Base-by-base conservation (phyloP, 1,140 invertebrate genomes). In the Listronotus oregonensis region DNA sequence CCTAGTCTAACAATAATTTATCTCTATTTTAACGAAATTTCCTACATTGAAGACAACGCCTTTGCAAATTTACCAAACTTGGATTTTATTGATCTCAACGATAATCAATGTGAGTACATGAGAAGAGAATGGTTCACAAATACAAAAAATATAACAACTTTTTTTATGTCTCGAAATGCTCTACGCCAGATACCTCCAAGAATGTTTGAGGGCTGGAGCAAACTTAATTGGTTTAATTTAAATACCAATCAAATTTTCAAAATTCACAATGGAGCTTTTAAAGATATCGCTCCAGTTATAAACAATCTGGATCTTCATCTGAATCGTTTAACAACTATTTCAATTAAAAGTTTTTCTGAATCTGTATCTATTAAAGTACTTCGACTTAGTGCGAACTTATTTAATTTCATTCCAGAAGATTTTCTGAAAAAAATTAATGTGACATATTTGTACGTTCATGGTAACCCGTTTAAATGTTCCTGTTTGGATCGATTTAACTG, bases 401-500 rank as follows among this genome's bases (percentile, higher is more conserved):
- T 49, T 10, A 49, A 49, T 49, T 49, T 18, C 12, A 8, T 49
- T 8, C 46, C 46, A 27, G 15, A 17, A 11, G 44, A 49, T 49
- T 60, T n/a, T 14, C 14, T 60, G 18, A 59, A 59, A 43, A 34
- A 32, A 47, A 18, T 14, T 6, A 17, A n/a, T 15, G 39, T 42
- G 7, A 27, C 15, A 21, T 18, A 49, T 18, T 12, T 49, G 10
- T 49, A 21, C 15, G 18, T 49, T 27, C 18, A 18, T 27, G 46
- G 46, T 6, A 49, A 49, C 18, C 46, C 46, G 4, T 49, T 49
- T 11, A 21, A 49, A 10, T 49, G 46, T 17, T 18, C 46, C 18
- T 49, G 46, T 49, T 12, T 49, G 18, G 18, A 27, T 2, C 15
- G 8, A 37, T 7, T 37, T 37, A 2, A 37, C 11, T 37, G 34